A percentile compares a stretch with the other conserved stretches of the same genome.
Conservation (phyloP, 2,113 vertebrate species). For the Sylvilagus bachmani region DNA sequence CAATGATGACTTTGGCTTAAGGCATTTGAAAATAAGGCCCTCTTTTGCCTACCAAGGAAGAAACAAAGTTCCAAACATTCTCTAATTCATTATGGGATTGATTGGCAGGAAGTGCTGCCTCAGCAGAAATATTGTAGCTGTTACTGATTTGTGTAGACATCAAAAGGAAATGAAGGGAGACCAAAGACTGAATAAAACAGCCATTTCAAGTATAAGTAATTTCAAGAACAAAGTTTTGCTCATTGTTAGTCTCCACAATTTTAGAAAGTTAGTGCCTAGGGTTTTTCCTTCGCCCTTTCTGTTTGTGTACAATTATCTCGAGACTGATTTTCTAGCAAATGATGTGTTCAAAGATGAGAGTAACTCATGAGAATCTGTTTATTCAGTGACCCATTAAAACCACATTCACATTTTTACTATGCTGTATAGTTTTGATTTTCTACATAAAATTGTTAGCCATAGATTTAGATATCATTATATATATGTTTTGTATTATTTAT, state of each 20-base stretch:
- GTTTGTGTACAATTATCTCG: constrained; percentile 81
- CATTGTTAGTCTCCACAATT: constrained; percentile 62
- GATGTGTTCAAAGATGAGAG: constrained; percentile 81
- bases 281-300: constrained; percentile 77
- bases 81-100: not conserved
- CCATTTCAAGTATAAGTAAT: constrained; percentile 56
- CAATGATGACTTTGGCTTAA: not conserved
- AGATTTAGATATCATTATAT: not conserved
- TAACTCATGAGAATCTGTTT: constrained; percentile 86
- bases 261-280: constrained; percentile 81
- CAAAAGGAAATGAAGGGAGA: constrained; percentile 51
- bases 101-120: constrained; percentile 4
- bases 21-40: constrained; percentile 3
- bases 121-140: constrained; percentile 54
- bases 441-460: constrained; percentile 70
- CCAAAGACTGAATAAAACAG: not conserved
- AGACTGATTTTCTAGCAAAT: constrained; percentile 87
- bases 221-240: constrained; percentile 60
- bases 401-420: constrained; percentile 82
- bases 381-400: constrained; percentile 83
- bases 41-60: not conserved
- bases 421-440: constrained; percentile 82
- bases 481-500: constrained; percentile 51
- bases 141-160: constrained; percentile 71
- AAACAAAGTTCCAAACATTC: not conserved